Base-by-base conservation (phyloP, 2,888 invertebrate species). In the Lasioglossum villosulum region DNA sequence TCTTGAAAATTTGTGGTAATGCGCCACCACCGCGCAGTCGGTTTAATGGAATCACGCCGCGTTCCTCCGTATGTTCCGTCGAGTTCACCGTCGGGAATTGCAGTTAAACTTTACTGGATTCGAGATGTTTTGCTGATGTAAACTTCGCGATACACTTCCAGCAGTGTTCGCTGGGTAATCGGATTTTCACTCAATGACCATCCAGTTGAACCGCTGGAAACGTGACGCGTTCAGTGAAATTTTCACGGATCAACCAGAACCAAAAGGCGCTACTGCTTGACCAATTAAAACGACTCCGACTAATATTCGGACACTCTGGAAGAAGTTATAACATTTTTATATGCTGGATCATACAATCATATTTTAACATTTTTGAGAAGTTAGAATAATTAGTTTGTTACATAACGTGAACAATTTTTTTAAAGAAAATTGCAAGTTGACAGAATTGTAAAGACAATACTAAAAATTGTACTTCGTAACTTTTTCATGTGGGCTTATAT, bases 1-100 rank as follows among this genome's bases (percentile, higher is more conserved):
- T 82, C 82, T 82, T 78, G 88, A 89, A 91, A 88, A 88, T 91
- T 86, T 78, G 84, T 76, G 84, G 71, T 84, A 90, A 91, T 82
- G 84, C 82, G 78, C 71, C 81, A 76, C 68, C 48, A 68, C 63
- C 30, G 82, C 75, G 77, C 42, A 71, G 52, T 68, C 59, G 86
- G 74, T 79, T 86, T 90, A 89, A 89, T 90, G 89, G 82, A 87
- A 89, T 66, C 86, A 75, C 86, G 75, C 52, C 63, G 88, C 68
- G 48, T 86, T 75, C 74, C 75, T 75, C 70, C 75, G 78, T 76
- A 71, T 56, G 68, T 77, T 76, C 30, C 66, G 70, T n/a, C 70
- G 71, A 73, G 68, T 74, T 59, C 78, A 52, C 73, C 56, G 48
- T 30, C 78, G 75, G 39, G 76, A 63, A 82, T 90, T 71, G 82